A percentile compares a stretch with the other conserved stretches of the same genome.
These are phyloP conservation scores for Gobionotothen gibberifrons DNA, from an alignment of 2,797 vertebrate species.

Conservation along the genomic window DNA sequence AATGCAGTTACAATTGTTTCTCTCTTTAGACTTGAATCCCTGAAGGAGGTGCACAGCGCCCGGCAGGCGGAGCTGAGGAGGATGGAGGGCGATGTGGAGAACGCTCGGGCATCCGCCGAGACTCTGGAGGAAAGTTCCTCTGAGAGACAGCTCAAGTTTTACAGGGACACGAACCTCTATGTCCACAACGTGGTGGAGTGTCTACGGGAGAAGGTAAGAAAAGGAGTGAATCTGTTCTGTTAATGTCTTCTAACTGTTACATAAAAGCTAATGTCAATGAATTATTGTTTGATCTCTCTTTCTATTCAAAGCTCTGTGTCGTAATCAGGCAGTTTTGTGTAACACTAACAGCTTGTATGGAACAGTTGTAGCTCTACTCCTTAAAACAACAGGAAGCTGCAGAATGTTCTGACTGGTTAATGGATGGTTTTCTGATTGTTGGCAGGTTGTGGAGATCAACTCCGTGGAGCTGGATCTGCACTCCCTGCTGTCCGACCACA, in stretches of 20 bases:
- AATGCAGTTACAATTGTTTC: no score
- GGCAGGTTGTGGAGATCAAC: constrained; percentile 83
- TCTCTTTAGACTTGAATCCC: constrained; percentile 83
- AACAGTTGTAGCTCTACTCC: background rate
- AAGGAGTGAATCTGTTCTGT: background rate
- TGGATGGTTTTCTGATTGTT: background rate
- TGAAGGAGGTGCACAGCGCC: constrained; percentile 89
- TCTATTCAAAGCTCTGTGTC: background rate
- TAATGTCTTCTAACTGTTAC: background rate
- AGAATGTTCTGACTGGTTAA: constrained; percentile 6
- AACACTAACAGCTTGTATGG: background rate
- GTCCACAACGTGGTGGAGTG: constrained; percentile 91
- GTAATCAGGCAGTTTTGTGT: background rate
- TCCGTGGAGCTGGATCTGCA: constrained; percentile 88
- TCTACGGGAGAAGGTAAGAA: constrained; percentile 91
- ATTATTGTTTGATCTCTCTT: background rate
- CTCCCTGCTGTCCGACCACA: constrained; percentile 84
- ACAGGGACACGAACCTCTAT: constrained; percentile 88
- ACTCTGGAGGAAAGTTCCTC: constrained; percentile 85
- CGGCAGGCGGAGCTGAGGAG: constrained; percentile 90
- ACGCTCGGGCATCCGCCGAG: constrained; percentile 82
- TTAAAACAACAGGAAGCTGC: background rate
- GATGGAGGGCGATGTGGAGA: constrained; percentile 85
- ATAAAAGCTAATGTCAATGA: background rate
- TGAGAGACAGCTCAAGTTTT: constrained; percentile 88